Evolutionary conservation across 2,797 vertebrate species (phyloP).

Genomic region (Simalia tracyae): DNA sequence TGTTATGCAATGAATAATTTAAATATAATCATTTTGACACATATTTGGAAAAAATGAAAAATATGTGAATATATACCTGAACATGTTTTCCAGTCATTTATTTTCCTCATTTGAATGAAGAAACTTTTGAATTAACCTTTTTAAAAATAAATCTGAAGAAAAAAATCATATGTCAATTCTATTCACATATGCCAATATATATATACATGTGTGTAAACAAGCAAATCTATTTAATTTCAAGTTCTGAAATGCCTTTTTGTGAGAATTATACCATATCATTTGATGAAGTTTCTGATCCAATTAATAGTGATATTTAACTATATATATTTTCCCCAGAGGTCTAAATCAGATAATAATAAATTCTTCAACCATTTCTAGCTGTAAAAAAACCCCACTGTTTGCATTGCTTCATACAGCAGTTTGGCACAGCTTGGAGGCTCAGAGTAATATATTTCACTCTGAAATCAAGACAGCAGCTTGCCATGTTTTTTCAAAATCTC

Average conservation of each 20-base stretch:
- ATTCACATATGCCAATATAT: no score
- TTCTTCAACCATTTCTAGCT: not conserved
- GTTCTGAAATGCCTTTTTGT: no score
- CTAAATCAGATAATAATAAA: not conserved
- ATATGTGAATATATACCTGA: not conserved
- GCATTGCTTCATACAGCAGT: not conserved
- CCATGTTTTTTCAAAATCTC: not conserved
- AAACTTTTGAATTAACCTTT: not conserved
- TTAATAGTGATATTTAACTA: not conserved
- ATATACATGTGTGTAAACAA: no score
- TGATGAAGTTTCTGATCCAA: not conserved
- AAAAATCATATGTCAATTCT: no score
- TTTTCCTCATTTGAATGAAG: not conserved
- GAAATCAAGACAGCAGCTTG: not conserved
- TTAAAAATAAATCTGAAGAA: not conserved
- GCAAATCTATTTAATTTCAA: no score
- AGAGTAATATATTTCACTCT: not conserved
- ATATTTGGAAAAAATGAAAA: not conserved
- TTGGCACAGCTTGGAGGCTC: not conserved
- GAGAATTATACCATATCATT: not conserved
- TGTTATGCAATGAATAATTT: not conserved
- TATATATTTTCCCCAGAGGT: not conserved
- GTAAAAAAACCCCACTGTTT: not conserved
- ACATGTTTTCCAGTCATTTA: not conserved
- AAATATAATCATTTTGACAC: not conserved